Evolutionary conservation across 2,888 invertebrate species (phyloP), one percentile per base, ranked within the genome.

Genomic region (Metacarcinus magister): DNA sequence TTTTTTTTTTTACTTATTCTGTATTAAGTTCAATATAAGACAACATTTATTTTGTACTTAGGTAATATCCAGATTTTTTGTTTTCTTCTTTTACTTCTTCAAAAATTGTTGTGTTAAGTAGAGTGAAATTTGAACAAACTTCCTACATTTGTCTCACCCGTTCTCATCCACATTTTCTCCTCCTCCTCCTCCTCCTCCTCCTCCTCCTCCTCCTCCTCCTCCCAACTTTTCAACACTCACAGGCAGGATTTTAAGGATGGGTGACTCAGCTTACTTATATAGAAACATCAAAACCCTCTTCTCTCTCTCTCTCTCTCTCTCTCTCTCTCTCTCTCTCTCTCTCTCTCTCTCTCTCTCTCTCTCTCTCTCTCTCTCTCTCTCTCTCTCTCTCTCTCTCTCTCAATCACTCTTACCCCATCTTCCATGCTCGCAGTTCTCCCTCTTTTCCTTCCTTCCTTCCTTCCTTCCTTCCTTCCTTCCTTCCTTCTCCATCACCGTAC

Each of bases 201-300:
- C 19, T 67, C 67, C n/a, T n/a, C 67, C n/a, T 67, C 39, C 39
- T 4, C 43, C 10, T 43, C 39, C 43, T 39, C 39, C 28, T 28
- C 92, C 93, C 54, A 48, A 4, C 93, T 39, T 93, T 23, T 23
- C 60, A 39, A 1, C 93, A 60, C 60, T 32, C 60, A 60, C 93
- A 93, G 44, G 16, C 32, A 67, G 93, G 93, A 93, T 93, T 60
- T 93, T 93, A 54, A 48, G 93, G 39, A 93, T 93, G 60, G 60
- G 28, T 60, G 60, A 67, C 60, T 54, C 60, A 19, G 54, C 93
- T 93, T 93, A 93, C 93, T 93, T 54, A 93, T 60, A 93, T 39
- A 60, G 93, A 67, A 60, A 93, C 93, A 93, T 93, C 60, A 60
- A 60, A 93, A 93, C 60, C 60, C 60, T 39, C 60, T 93, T 67